Evolutionary conservation across 2,888 invertebrate genomes (phyloP), one percentile per base, ranked within the genome.

Genomic region (Hololepta plana): DNA sequence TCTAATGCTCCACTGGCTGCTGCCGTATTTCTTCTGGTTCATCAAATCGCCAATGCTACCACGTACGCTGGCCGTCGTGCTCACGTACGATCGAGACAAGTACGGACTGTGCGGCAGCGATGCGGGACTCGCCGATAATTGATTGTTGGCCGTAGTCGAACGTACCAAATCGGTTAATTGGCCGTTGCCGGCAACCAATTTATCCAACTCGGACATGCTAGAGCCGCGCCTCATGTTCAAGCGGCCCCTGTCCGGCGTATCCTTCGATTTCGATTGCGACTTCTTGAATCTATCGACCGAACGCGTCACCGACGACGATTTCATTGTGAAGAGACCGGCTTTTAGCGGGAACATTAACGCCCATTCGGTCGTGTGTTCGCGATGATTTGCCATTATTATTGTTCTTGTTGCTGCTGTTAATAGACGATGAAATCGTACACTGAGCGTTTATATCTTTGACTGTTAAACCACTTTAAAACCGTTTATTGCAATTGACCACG

Each of bases 21-120:
- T 71, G 32, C 75, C 75, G 43, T 72, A 76, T 45, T 67, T 69
- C 41, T 69, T 68, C 41, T 65, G 50, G 49, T 80, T 80, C 79
- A 80, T 80, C 40, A 79, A 54, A 48, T 81, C 80, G 3, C 80
- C 80, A 23, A 80, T 75, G 39, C 75, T 75, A 10, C 71, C 72
- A 11, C 61, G 58, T 12, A 36, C 36, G 24, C 29, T 31, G 27
- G 44, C 48, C 16, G 38, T 35, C 3, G 45, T 42, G 27, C 45
- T 45, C 12, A 60, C 41, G 33, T 55, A 51, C 11, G 57, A 59
- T 20, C 62, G 47, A 3, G 60, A 61, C 27, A 63, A 34, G 3
- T 58, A 57, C 1, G 64, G 64, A 20, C 61, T 62, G 28, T 61
- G 62, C 2, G 65, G 62, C 11, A 64, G 43, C 5, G 64, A 62